Evolutionary conservation across 1,140 invertebrate species (phyloP), one percentile per base, ranked within the genome.

Genomic region (Drusus annulatus): DNA sequence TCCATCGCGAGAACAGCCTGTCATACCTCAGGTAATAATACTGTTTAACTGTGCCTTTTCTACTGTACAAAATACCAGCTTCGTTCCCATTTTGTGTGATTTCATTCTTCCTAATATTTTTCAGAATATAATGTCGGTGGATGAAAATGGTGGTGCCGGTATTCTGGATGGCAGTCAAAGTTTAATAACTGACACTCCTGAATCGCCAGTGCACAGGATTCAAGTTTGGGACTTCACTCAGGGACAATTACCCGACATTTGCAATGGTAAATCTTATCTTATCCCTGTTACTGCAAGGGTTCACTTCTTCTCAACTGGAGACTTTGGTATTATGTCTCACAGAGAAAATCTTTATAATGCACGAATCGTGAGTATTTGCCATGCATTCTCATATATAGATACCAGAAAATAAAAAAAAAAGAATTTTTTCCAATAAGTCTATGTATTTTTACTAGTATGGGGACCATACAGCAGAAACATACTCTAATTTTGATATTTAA

Each of bases 161-260:
- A 79, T 68, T 71, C 17, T 79, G 25, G 82, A 79, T 51, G 69
- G 51, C 51, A 69, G 73, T 36, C 77, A 58, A 60, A 78, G 79
- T 51, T 52, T 79, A 17, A n/a, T 80, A 28, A 45, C 76, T 2
- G 80, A 81, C 69, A 75, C 73, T 21, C 76, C 75, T 6, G 76
- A 80, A 19, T 80, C 77, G 16, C 86, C 88, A 17, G 85, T 93
- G 82, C 94, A 96, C 87, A 89, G 95, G 76, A 94, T 97, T 79
- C 95, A 97, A 89, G 93, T 92, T 15, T 97, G 96, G 96, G 94
- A 96, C 88, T 95, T 96, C 86, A 92, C 92, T 0, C 88, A 91
- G 16, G 92, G 91, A 73, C 87, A 90, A 77, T 92, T 96, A 79
- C 96, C 95, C 7, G 92, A 95, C 85, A 94, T 96, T 69, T 91